Base-by-base conservation (phyloP, 2,113 vertebrate species). In the Pandion haliaetus region DNA sequence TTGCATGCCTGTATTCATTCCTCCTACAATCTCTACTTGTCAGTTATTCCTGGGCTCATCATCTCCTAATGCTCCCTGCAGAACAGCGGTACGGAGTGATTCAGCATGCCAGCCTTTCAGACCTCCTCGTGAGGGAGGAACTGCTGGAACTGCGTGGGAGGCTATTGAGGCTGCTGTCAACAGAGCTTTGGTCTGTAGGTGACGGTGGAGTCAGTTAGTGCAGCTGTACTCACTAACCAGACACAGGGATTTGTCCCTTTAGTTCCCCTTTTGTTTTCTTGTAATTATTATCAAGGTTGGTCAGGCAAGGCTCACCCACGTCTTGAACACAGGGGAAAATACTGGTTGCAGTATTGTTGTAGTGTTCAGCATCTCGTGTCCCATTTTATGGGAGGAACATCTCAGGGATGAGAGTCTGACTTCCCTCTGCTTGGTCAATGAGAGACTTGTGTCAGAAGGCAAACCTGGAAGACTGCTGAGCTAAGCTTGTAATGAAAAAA, bases 201-300 rank as follows among this genome's bases (percentile, higher is more conserved):
- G 44, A 15, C 1, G 3, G 15, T 34, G 21, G 34, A 38, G 8
- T 31, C 0, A 0, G 26, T 59, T 32, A 34, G 28, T 24, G 38
- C 4, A 3, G 76, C 67, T 42, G 4, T 38, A 9, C 32, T 70
- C 32, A 16, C 58, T 62, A 15, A 63, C 12, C 4, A 1, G 15
- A 8, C 47, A 36, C 7, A 4, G 42, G 31, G 32, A 14, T 72
- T 90, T 61, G 12, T 66, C 42, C 38, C 29, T 65, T 84, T 34
- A 19, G 42, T 34, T 3, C 5, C 17, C 40, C 17, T 50, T 90
- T 44, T 78, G 32, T 69, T 62, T 86, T 52, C 58, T 84, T 55
- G 34, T 73, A 9, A 4, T 42, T 32, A 12, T 85, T 47, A 25
- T 36, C 34, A 28, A 9, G 36, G 24, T 25, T 8, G 36, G 34